Percentiles rank a stretch among this genome's conserved stretches.
Evolutionary conservation across 2,888 invertebrate genomes (phyloP).

Genomic region (Apamea crenata): DNA sequence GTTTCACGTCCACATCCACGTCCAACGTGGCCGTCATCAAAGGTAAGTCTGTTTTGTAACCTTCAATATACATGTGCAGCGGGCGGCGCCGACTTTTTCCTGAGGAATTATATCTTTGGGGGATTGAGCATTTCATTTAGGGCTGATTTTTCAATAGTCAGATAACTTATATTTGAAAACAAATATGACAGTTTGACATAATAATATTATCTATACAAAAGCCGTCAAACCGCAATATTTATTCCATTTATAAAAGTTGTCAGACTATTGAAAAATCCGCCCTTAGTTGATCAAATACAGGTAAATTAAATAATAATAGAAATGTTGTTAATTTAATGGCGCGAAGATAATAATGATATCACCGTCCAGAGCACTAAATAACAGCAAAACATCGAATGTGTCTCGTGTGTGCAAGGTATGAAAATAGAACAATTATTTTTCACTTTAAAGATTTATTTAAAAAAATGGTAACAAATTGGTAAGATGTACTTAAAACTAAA

Average conservation of each 20-base stretch:
- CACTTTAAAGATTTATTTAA: constrained; percentile 65
- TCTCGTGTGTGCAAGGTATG: neutral
- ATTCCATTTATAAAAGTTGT: no score
- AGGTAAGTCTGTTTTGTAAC: constrained; percentile 17
- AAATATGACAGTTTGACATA: no score
- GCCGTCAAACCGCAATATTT: no score
- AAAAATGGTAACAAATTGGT: constrained; percentile 80
- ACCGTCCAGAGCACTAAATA: neutral
- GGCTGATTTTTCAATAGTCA: no score
- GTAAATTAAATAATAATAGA: neutral
- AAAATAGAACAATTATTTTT: neutral
- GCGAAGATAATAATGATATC: neutral
- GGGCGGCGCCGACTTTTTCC: neutral
- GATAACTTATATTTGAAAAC: no score
- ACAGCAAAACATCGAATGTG: neutral
- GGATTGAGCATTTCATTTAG: neutral
- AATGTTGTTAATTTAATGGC: neutral
- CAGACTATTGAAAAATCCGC: no score
- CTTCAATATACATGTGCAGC: neutral
- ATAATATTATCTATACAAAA: no score
- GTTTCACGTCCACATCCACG: neutral
- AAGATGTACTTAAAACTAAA: constrained; percentile 69
- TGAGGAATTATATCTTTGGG: neutral
- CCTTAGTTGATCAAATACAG: neutral
- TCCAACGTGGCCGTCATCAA: neutral